Evolutionary conservation across 2,797 vertebrate genomes (phyloP).

Genomic region (Anableps anableps): DNA sequence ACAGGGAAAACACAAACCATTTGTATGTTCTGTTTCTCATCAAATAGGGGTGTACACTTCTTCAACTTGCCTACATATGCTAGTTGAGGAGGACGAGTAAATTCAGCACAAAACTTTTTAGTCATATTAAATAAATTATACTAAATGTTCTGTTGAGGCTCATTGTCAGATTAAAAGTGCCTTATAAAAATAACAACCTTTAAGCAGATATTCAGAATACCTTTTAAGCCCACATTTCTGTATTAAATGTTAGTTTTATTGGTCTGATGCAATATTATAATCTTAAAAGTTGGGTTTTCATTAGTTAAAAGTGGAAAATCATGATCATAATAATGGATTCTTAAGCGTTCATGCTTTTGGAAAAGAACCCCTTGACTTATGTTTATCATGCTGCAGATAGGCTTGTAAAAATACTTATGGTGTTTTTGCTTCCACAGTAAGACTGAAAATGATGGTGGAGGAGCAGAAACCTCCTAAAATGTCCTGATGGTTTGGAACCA

Average conservation of each 20-base stretch:
- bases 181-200: too few species aligned
- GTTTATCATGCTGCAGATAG: neutral
- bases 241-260: too few species aligned
- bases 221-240: too few species aligned
- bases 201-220: too few species aligned
- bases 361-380: neutral
- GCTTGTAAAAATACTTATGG: neutral
- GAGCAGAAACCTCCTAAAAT: neutral
- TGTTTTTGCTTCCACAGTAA: neutral
- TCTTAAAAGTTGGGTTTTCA: neutral
- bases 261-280: neutral
- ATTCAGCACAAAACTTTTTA: too few species aligned
- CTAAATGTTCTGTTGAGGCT: too few species aligned
- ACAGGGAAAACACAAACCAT: neutral
- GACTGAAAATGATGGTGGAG: neutral
- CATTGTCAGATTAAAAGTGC: too few species aligned
- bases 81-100: too few species aligned
- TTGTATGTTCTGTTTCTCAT: too few species aligned
- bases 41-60: too few species aligned
- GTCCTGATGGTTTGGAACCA: neutral
- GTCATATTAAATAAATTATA: too few species aligned
- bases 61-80: too few species aligned
- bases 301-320: neutral
- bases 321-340: neutral
- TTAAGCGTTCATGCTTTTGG: neutral